Evolutionary conservation across 2,888 invertebrate species (phyloP).

Genomic region (Tortricodes alternella): DNA sequence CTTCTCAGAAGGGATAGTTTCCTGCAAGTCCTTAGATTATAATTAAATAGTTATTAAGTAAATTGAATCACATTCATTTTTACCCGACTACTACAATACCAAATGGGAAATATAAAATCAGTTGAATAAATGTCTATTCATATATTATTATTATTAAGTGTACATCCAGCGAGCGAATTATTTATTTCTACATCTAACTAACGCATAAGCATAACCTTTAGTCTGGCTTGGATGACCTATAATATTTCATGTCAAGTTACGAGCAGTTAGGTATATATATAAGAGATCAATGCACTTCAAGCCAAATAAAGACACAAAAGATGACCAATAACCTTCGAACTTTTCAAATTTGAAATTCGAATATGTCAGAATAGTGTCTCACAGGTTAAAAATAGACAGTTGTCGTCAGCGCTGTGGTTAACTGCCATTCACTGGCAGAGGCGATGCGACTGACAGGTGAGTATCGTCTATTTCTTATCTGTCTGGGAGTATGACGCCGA

Average conservation of each 20-base stretch:
- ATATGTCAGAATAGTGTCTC: not conserved
- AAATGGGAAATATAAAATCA: no score
- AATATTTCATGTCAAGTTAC: no score
- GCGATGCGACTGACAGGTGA: not conserved
- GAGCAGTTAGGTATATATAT: no score
- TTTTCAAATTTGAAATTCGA: not conserved
- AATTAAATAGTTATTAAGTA: not conserved
- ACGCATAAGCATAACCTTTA: no score
- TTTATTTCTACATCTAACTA: no score
- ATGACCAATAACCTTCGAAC: not conserved
- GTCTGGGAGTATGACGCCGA: not conserved
- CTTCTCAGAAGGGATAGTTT: not conserved
- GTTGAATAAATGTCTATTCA: not conserved
- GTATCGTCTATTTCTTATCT: not conserved
- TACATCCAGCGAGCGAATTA: no score
- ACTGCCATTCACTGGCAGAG: not conserved
- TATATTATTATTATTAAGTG: no score
- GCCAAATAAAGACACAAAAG: not conserved
- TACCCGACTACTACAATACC: no score
- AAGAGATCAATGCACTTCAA: no score
- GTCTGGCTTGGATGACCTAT: no score
- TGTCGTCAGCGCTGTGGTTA: not conserved
- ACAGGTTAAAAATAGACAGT: not conserved
- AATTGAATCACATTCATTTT: not conserved
- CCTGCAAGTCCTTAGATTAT: not conserved